These are phyloP conservation scores for Elephantulus edwardii DNA, from an alignment of 2,113 vertebrate genomes.

Conservation along the genomic window DNA sequence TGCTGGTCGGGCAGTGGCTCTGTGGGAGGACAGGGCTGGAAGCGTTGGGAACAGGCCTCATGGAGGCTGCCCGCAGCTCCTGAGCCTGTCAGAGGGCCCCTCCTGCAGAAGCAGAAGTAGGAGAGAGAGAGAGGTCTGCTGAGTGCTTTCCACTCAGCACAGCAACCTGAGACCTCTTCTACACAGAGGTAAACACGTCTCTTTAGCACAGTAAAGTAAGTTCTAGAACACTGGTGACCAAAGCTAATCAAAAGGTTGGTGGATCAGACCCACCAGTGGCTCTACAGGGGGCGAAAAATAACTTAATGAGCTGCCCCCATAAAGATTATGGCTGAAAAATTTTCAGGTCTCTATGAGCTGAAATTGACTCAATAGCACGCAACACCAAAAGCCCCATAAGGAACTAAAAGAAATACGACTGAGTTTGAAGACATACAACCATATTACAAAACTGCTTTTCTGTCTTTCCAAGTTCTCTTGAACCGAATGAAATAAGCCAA, in stretches of 20 bases:
- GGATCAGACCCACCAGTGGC: background rate
- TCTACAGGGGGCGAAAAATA: background rate
- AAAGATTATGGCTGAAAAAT: background rate
- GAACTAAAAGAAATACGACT: background rate
- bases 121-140: background rate
- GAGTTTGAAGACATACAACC: background rate
- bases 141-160: background rate
- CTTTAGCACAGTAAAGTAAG: background rate
- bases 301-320: background rate
- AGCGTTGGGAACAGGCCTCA: background rate
- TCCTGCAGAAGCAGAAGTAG: background rate
- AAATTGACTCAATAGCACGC: background rate
- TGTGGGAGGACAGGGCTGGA: conserved; percentile 51
- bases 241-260: background rate
- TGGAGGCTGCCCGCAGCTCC: background rate
- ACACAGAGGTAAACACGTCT: background rate
- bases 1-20: background rate
- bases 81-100: background rate
- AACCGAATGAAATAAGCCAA: no score
- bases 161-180: background rate
- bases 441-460: background rate
- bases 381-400: background rate
- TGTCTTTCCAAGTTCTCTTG: background rate
- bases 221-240: background rate
- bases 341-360: background rate